Conservation (phyloP, 1,140 invertebrate genomes). For the Pantala flavescens region DNA sequence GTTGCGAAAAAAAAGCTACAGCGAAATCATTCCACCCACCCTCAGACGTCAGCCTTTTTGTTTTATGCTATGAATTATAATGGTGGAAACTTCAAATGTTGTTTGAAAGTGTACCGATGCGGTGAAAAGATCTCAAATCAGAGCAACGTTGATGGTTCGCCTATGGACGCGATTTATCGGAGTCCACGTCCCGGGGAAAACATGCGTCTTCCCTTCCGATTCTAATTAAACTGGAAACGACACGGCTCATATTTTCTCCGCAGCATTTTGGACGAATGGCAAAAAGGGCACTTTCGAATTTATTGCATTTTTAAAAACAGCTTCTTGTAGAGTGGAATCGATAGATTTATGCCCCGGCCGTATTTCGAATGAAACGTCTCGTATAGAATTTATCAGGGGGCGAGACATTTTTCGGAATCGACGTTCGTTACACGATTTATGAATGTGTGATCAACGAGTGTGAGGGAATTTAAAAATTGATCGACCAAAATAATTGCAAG, state of each 20-base stretch:
- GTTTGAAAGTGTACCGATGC: too few species aligned
- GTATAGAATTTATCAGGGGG: neutral
- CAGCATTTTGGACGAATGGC: neutral
- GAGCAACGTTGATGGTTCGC: neutral
- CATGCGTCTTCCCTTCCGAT: neutral
- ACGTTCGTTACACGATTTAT: neutral
- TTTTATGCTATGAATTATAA: too few species aligned
- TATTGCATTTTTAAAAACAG: conserved; percentile 6
- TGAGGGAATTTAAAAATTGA: too few species aligned
- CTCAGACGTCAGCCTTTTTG: too few species aligned
- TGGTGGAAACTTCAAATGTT: too few species aligned
- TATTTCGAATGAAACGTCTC: conserved; percentile 2
- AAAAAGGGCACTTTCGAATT: neutral
- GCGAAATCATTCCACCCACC: too few species aligned
- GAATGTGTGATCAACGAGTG: too few species aligned
- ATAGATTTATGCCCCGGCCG: neutral
- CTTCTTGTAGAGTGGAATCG: neutral
- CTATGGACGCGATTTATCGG: neutral
- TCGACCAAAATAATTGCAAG: too few species aligned
- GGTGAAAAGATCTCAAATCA: too few species aligned
- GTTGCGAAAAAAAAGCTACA: too few species aligned
- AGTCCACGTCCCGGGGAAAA: neutral
- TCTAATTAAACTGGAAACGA: neutral
- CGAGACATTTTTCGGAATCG: neutral
- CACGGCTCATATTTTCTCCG: neutral